These are phyloP conservation scores for Enteromius mattozi DNA, from an alignment of 2,797 vertebrate genomes.

Conservation along the genomic window DNA sequence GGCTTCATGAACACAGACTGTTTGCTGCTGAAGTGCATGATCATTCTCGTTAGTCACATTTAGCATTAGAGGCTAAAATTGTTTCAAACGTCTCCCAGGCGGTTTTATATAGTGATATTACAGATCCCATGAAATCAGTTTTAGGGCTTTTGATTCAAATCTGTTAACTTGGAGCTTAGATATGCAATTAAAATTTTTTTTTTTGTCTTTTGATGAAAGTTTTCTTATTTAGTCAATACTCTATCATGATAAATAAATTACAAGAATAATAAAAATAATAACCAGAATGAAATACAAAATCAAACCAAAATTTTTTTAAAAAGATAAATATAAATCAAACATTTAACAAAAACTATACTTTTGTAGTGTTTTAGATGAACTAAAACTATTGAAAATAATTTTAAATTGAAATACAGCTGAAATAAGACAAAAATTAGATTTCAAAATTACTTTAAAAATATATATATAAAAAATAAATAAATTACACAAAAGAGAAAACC, in stretches of 20 bases:
- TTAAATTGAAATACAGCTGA: neutral
- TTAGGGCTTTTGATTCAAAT: slow-evolving; percentile 20
- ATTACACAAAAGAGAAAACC: neutral
- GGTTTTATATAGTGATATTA: slow-evolving; percentile 17
- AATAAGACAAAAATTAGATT: neutral
- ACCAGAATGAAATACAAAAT: neutral
- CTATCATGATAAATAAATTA: neutral
- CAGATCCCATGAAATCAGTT: neutral
- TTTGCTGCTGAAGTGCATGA: slow-evolving; percentile 58
- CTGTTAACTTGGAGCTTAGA: neutral
- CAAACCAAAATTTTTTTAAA: neutral
- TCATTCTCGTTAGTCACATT: slow-evolving; percentile 61
- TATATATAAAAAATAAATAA: neutral
- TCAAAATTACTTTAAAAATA: neutral
- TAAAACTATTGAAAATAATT: neutral
- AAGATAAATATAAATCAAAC: neutral
- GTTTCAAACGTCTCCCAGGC: slow-evolving; percentile 37
- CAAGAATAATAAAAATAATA: neutral
- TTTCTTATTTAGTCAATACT: neutral
- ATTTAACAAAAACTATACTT: neutral
- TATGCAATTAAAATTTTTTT: neutral
- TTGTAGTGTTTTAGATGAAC: neutral
- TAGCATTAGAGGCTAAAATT: slow-evolving; percentile 4
- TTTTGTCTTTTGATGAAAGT: neutral
- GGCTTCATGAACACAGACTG: slow-evolving; percentile 14